phyloP scores from a whole-genome alignment of 2,888 invertebrate genomes.

The Harmothoe impar region DNA sequence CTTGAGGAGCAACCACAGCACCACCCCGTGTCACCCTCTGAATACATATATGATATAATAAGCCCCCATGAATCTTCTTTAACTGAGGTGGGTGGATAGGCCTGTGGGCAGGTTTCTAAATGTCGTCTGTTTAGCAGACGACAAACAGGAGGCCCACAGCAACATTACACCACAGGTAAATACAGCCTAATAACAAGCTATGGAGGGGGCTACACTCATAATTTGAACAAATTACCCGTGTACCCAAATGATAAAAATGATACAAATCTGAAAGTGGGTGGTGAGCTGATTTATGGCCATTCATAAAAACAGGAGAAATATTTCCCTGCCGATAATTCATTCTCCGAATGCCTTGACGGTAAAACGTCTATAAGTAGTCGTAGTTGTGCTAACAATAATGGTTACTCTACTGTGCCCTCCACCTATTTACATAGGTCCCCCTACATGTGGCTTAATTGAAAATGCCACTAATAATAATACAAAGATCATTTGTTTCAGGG shows the following conservation, averaged over 20 bases:
- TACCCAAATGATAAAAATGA: constrained; percentile 14
- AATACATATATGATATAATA: constrained; percentile 39
- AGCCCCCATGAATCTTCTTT: constrained; percentile 21
- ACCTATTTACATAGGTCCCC: not conserved
- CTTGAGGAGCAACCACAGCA: not conserved
- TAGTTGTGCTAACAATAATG: not conserved
- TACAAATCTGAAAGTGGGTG: constrained; percentile 8
- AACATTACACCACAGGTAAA: not conserved
- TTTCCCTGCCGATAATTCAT: not conserved
- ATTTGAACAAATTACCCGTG: constrained; percentile 15
- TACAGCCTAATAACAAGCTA: not conserved
- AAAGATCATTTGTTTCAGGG: not conserved
- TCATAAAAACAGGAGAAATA: constrained; percentile 22
- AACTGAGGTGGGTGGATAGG: not conserved
- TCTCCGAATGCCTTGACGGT: not conserved
- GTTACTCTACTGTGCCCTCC: not conserved
- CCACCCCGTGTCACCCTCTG: not conserved
- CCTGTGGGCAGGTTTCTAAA: not conserved
- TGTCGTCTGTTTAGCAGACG: not conserved
- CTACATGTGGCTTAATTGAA: not conserved
- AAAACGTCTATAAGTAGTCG: not conserved
- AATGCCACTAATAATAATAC: not conserved
- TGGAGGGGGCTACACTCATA: not conserved
- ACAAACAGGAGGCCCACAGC: not conserved
- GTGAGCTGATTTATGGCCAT: not conserved